Evolutionary conservation across 2,888 invertebrate species (phyloP), one percentile per base, ranked within the genome.

Genomic region (Leptopilina drosophilae): DNA sequence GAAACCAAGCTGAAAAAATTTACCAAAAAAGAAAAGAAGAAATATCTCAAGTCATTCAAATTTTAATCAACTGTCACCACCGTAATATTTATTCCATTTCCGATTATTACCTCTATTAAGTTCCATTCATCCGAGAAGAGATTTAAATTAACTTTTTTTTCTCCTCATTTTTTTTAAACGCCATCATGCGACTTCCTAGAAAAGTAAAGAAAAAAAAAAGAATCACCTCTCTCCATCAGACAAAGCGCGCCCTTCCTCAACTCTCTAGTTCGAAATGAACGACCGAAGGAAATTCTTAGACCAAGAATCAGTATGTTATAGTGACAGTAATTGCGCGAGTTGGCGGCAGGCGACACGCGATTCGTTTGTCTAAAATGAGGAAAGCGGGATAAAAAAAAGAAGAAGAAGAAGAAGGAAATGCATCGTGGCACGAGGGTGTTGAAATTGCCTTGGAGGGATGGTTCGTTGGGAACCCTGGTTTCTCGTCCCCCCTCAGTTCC

Each of bases 261-360:
- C 62, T 62, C 62, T 62, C 15, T 42, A 20, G 49, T 49, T 15
- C 33, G 1, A 26, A 26, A 26, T 69, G 20, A 53, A 33, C 53
- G 33, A 53, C 14, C 53, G 53, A 26, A 56, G 69, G 53, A 69
- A 69, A 69, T 69, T 53, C 14, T 69, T 69, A 53, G 14, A 12
- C 69, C 14, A 69, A 56, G 69, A 69, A 69, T 69, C 69, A 69
- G 69, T 73, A 56, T 80, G 79, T 80, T 77, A 80, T 73, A 73
- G 33, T 73, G 79, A 80, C 79, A 80, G 79, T 80, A 80, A 80
- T 80, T 80, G 79, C 77, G 42, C 62, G 73, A 73, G 65, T 14
- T 65, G 42, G n/a, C 8, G 69, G 79, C 64, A 77, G n/a, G 69
- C 79, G 77, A 73, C 26, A 69, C 42, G 67, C 79, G 49, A 76